A percentile compares a stretch with the other conserved stretches of the same genome.
phyloP scores from a whole-genome alignment of 2,797 vertebrate species.

The Oreonectes daqikongensis region DNA sequence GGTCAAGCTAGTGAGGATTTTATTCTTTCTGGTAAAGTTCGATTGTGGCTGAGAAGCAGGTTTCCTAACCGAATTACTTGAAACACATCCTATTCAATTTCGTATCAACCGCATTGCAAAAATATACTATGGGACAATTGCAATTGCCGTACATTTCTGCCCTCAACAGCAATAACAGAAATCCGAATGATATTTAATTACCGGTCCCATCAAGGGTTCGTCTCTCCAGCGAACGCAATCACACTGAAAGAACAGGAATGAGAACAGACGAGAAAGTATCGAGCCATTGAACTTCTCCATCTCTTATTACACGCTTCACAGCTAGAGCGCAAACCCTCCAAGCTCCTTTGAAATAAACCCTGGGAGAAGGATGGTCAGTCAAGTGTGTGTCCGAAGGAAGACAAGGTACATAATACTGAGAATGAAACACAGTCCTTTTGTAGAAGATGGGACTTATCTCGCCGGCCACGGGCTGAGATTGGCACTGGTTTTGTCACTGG shows the following conservation, averaged over 20 bases:
- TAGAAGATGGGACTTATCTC: conserved; percentile 44
- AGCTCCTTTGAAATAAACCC: conserved; percentile 59
- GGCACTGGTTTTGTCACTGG: conserved; percentile 49
- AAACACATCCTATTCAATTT: too few relatives aligned
- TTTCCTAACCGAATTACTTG: too few relatives aligned
- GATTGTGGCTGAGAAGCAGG: not conserved
- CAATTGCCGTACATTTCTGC: too few relatives aligned
- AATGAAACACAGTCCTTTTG: conserved; percentile 51
- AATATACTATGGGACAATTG: too few relatives aligned
- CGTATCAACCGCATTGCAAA: too few relatives aligned
- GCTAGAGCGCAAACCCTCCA: conserved; percentile 57
- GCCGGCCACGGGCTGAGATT: conserved; percentile 48
- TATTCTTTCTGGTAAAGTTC: not conserved
- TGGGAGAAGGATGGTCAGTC: conserved; percentile 65
- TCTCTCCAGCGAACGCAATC: not conserved
- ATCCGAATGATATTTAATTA: conserved; percentile 2
- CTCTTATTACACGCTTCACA: conserved; percentile 71
- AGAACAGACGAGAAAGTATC: conserved; percentile 44
- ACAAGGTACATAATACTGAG: conserved; percentile 45
- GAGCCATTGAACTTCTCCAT: conserved; percentile 65
- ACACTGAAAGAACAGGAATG: conserved; percentile 42
- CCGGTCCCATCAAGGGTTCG: not conserved
- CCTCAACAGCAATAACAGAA: not conserved
- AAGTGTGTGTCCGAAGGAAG: conserved; percentile 49
- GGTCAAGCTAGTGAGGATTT: not conserved